These are phyloP conservation scores for Cephus pulcher DNA, from an alignment of 2,888 invertebrate genomes.

Conservation along the genomic window DNA sequence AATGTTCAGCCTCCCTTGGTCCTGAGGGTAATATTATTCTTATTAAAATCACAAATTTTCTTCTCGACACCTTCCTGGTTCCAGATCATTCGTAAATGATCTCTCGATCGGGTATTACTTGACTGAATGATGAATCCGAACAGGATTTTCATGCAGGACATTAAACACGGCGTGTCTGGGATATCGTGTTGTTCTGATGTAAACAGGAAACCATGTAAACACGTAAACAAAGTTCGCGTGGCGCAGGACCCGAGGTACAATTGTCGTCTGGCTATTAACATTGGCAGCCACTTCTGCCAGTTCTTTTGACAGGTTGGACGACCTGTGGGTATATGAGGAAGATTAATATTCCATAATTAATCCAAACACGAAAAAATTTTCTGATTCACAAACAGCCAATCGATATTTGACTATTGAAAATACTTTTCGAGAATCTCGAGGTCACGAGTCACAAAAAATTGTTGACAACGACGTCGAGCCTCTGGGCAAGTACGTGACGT, in stretches of 20 bases:
- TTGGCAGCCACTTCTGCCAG: neutral
- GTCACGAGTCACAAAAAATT: constrained; percentile 35
- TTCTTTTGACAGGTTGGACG: neutral
- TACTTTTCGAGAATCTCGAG: neutral
- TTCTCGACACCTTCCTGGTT: neutral
- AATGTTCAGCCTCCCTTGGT: neutral
- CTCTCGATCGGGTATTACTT: neutral
- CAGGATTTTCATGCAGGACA: neutral
- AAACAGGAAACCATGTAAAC: neutral
- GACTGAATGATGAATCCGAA: neutral
- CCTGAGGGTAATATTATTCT: neutral
- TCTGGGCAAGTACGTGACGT: neutral
- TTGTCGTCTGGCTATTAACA: neutral
- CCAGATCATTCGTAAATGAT: neutral
- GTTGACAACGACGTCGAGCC: constrained; percentile 22
- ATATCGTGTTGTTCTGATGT: neutral
- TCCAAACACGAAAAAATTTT: neutral
- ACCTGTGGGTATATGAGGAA: neutral
- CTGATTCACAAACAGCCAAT: too few relatives aligned
- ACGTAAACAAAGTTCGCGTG: neutral
- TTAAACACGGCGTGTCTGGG: neutral
- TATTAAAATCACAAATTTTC: neutral
- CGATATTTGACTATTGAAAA: too few relatives aligned
- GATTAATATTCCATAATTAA: neutral
- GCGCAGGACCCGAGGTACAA: neutral